These are phyloP conservation scores for Rutilus rutilus DNA, from an alignment of 2,113 vertebrate genomes.

Conservation along the genomic window DNA sequence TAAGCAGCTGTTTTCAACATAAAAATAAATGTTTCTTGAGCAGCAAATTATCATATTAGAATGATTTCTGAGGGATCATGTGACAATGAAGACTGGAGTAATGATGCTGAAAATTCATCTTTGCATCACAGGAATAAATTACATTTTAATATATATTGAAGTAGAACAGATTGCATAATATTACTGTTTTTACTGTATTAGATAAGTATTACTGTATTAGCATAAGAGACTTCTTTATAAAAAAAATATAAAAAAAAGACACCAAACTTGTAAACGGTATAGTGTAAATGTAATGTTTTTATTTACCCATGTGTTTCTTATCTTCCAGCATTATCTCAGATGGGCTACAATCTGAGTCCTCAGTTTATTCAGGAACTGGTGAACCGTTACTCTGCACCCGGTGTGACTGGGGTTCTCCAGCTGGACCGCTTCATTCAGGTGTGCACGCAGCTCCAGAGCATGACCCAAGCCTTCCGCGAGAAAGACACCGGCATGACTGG, in stretches of 20 bases:
- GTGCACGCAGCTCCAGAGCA: constrained; percentile 90
- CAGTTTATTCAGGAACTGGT: constrained; percentile 89
- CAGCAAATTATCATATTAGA: not conserved
- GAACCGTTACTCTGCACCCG: constrained; percentile 68
- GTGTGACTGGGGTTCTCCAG: constrained; percentile 79
- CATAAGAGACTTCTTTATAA: not conserved
- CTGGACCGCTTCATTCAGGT: constrained; percentile 95
- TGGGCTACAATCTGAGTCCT: constrained; percentile 95
- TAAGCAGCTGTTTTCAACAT: too few relatives aligned
- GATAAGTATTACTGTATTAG: too few relatives aligned
- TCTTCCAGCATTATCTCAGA: constrained; percentile 85
- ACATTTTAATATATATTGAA: not conserved
- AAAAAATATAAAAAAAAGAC: not conserved
- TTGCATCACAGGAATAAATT: not conserved
- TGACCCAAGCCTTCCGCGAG: constrained; percentile 89
- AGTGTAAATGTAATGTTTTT: not conserved
- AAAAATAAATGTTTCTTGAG: not conserved
- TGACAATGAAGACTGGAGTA: not conserved
- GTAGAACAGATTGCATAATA: not conserved
- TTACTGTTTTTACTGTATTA: not conserved
- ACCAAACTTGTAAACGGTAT: not conserved
- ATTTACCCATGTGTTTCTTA: constrained; percentile 9
- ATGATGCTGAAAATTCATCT: not conserved
- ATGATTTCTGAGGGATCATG: not conserved
- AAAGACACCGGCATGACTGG: constrained; percentile 84